Evolutionary conservation across 2,888 invertebrate species (phyloP), one percentile per base, ranked within the genome.

Genomic region (Lydus trimaculatus): DNA sequence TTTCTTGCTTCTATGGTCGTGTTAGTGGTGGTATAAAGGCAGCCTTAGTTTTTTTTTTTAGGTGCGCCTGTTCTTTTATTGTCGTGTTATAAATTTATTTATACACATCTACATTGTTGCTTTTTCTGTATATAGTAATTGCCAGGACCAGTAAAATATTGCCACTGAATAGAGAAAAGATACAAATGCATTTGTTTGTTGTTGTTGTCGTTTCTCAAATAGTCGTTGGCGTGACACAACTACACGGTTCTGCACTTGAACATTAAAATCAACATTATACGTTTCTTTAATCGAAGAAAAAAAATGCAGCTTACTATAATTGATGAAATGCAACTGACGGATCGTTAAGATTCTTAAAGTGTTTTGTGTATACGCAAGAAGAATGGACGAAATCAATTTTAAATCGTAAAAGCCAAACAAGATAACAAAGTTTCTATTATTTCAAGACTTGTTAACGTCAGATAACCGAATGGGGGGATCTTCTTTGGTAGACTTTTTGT

Each of bases 211-310:
- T 48, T 20, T 9, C 48, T 48, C 48, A 48, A 48, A 17, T 9
- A 20, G 48, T 20, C n/a, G 20, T 48, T 48, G 48, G 20, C 48
- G 7, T 48, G 48, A 48, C 20, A 48, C 20, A 48, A 20, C 48
- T 48, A 48, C 48, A 48, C 8, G 48, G 20, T 20, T 48, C 48
- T 48, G 48, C 48, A 48, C 48, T 48, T 48, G 48, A 48, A 20
- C 48, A 48, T 36, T 7, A 33, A 15, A 9, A 15, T 9, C 13
- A 36, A 1, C 13, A 36, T 15, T 28, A n/a, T n/a, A 4, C 36
- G 11, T 36, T 36, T 15, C 9, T 33, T 11, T n/a, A 39, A 39
- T n/a, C 39, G 15, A 36, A 39, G 5, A 39, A 4, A 39, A 39
- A n/a, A n/a, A 43, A 43, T 7, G 17, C 6, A 1, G 36, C n/a